Evolutionary conservation across 2,113 vertebrate species (phyloP), one percentile per base, ranked within the genome.

Genomic region (Reinhardtius hippoglossoides): DNA sequence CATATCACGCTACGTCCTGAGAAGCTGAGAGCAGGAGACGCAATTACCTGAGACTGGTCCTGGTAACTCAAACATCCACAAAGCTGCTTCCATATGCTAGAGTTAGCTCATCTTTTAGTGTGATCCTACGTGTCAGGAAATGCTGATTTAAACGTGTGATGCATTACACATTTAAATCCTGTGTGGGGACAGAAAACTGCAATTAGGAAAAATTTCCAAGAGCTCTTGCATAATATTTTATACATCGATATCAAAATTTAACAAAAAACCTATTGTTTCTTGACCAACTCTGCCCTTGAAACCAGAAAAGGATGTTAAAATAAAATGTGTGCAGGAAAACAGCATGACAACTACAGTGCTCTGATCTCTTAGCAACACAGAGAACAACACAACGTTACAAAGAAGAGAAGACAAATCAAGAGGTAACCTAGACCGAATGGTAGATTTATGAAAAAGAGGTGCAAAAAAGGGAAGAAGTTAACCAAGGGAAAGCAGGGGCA

Each of bases 1-100:
- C 65, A 40, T 70, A 76, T 84, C 85, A 78, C 57, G 56, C 61
- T 20, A 69, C 14, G 57, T 78, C 20, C 1, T 74, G 16, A 72
- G 62, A 64, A 24, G 1, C 78, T 60, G 52, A 60, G 48, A 70
- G 56, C 54, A 60, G 55, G 55, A 76, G 57, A 74, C 69, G 69
- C 71, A 81, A 67, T 67, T 23, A 67, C 60, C 14, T n/a, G 9
- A 14, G 24, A 66, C 42, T 61, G 68, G 62, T 74, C 18, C 31
- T 42, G 50, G 44, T 58, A 74, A 70, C 48, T 65, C 10, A 35
- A 74, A 76, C 73, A 78, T 78, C 62, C 66, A 68, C 27, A 46
- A 56, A 64, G 71, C 56, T 24, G 50, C 54, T 66, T 62, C 55
- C 55, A 77, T 54, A 62, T 68, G 68, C 27, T 16, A 71, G 52